phyloP scores from a whole-genome alignment of 2,113 vertebrate species.

The Aspiorhynchus laticeps region DNA sequence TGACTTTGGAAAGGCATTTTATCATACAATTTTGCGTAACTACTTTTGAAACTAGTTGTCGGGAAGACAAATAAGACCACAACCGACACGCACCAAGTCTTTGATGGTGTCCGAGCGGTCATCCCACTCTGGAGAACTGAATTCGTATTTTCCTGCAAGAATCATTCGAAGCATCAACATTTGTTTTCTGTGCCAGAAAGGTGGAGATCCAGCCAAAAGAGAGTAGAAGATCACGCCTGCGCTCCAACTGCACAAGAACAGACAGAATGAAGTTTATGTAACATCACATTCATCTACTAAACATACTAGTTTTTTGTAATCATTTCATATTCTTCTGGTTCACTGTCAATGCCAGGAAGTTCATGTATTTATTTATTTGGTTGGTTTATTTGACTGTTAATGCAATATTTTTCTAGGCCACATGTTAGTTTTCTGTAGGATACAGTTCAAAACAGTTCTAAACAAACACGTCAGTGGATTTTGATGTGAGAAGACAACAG shows the following conservation, averaged over 20 bases:
- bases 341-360: background rate
- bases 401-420: background rate
- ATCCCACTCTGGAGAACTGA: slow-evolving; percentile 91
- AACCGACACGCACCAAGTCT: slow-evolving; percentile 82
- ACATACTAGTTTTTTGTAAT: background rate
- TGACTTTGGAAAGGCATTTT: background rate
- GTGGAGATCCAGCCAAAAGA: slow-evolving; percentile 91
- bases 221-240: slow-evolving; percentile 97
- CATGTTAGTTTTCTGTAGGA: background rate
- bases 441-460: too few relatives aligned
- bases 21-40: background rate
- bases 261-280: slow-evolving; percentile 11
- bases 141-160: slow-evolving; percentile 87
- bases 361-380: background rate
- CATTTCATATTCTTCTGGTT: background rate
- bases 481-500: background rate
- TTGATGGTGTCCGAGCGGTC: slow-evolving; percentile 95
- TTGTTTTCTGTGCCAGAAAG: slow-evolving; percentile 99
- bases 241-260: slow-evolving; percentile 85
- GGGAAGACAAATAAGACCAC: background rate
- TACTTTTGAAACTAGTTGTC: background rate
- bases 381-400: background rate
- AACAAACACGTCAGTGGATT: background rate
- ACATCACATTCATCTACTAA: background rate
- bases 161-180: slow-evolving; percentile 98